These are phyloP conservation scores for Patella pellucida DNA, from an alignment of 2,888 invertebrate genomes.

Conservation along the genomic window DNA sequence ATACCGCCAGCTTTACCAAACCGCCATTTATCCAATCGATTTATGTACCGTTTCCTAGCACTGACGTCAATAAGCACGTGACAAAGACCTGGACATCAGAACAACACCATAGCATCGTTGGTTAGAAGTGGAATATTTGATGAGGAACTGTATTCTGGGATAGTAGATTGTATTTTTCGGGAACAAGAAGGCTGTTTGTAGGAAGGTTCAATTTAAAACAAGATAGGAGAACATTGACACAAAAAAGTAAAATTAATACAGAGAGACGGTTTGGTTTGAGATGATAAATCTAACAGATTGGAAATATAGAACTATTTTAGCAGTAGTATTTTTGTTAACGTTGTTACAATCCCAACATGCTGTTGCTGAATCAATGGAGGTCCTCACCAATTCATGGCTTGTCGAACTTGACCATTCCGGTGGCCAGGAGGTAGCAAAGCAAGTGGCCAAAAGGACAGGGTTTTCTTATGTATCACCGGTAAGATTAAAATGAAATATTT, in stretches of 20 bases:
- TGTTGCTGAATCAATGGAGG: slow-evolving; percentile 70
- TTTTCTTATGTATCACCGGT: slow-evolving; percentile 96
- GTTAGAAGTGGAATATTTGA: slow-evolving; percentile 4
- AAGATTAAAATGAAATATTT: slow-evolving; percentile 72
- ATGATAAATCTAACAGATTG: slow-evolving; percentile 36
- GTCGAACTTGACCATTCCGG: slow-evolving; percentile 85
- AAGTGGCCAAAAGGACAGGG: slow-evolving; percentile 88
- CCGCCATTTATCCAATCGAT: neutral
- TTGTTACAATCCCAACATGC: slow-evolving; percentile 17
- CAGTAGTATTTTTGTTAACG: slow-evolving; percentile 20
- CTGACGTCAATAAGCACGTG: slow-evolving; percentile 3
- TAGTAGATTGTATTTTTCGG: neutral
- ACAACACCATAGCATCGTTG: neutral
- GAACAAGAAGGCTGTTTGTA: too few relatives aligned
- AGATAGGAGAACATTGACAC: too few relatives aligned
- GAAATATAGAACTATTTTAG: slow-evolving; percentile 29
- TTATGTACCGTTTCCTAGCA: neutral
- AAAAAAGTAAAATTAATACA: too few relatives aligned
- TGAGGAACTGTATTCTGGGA: slow-evolving; percentile 3
- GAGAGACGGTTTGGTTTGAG: slow-evolving; percentile 14
- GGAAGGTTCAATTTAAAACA: too few relatives aligned
- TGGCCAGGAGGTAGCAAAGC: slow-evolving; percentile 82
- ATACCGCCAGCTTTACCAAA: too few relatives aligned
- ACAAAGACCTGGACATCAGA: neutral
- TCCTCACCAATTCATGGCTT: slow-evolving; percentile 96